Conservation (phyloP, 1,140 invertebrate species). For the Pseudoatta argentina region DNA sequence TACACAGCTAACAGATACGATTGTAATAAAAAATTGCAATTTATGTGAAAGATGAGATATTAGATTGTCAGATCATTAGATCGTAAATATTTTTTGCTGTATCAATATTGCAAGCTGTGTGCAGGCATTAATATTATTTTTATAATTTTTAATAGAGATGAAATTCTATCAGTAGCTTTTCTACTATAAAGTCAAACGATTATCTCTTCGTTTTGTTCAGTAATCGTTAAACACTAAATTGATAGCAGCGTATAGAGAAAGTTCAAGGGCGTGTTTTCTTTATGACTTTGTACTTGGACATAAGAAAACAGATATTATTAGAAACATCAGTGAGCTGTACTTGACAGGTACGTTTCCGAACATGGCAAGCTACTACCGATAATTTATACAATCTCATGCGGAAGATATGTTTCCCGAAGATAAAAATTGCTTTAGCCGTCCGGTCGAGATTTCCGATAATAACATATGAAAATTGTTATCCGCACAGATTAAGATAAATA, state of each 20-base stretch:
- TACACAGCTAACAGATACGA: not conserved
- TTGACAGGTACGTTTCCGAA: constrained; percentile 16
- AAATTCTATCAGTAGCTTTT: not conserved
- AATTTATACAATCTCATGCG: constrained; percentile 30
- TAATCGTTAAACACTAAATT: not conserved
- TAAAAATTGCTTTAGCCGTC: not conserved
- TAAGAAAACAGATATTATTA: constrained; percentile 27
- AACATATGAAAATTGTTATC: constrained; percentile 2
- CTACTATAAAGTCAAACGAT: not conserved
- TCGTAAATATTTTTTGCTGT: not conserved
- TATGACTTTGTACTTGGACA: not conserved
- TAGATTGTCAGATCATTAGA: not conserved
- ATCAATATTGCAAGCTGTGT: not conserved
- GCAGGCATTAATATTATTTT: not conserved
- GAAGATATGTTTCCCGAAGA: not conserved
- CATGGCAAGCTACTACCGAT: not conserved
- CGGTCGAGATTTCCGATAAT: not conserved
- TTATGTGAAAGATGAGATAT: not conserved
- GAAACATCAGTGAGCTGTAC: not conserved
- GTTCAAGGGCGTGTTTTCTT: constrained; percentile 27
- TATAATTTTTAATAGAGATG: not conserved
- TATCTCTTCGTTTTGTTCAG: not conserved
- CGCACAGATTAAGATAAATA: not conserved
- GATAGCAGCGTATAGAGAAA: not conserved
- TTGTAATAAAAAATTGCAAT: constrained; percentile 1